A percentile compares a stretch with the other conserved stretches of the same genome.
Conservation (phyloP, 2,797 vertebrate species). For the Phoxinus dragarum region DNA sequence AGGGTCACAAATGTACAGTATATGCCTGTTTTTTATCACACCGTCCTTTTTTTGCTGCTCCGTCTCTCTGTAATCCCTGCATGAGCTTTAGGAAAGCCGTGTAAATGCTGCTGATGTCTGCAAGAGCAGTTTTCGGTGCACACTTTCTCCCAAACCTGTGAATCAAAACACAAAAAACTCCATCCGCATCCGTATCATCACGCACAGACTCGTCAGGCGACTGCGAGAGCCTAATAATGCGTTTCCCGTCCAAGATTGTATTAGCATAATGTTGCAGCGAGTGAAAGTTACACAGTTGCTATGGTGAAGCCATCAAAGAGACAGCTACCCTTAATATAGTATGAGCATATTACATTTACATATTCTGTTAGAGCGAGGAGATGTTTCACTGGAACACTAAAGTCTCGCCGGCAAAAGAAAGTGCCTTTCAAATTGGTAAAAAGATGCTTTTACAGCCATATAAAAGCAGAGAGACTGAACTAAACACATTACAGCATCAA, state of each 20-base stretch:
- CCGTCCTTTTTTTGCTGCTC: neutral
- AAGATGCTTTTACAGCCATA: constrained; percentile 1
- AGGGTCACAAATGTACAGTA: neutral
- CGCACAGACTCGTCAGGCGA: neutral
- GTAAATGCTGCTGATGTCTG: too few species aligned
- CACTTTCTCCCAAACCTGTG: neutral
- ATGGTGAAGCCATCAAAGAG: constrained; percentile 46
- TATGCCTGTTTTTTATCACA: neutral
- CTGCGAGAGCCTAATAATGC: neutral
- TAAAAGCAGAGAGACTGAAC: neutral
- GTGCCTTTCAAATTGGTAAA: constrained; percentile 6
- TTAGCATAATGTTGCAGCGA: constrained; percentile 27
- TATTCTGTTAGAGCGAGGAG: constrained; percentile 18
- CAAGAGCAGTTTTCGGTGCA: neutral
- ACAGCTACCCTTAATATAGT: constrained; percentile 34
- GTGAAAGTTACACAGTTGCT: constrained; percentile 35
- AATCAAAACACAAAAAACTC: neutral
- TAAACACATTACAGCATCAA: neutral
- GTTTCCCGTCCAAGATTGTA: neutral
- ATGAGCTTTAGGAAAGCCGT: neutral
- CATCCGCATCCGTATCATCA: neutral
- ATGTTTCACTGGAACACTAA: constrained; percentile 1
- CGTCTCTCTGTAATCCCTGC: neutral
- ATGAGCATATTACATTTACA: constrained; percentile 40
- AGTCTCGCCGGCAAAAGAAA: constrained; percentile 1